phyloP scores from a whole-genome alignment of 2,888 invertebrate genomes.

The Chrysotoxum bicinctum region DNA sequence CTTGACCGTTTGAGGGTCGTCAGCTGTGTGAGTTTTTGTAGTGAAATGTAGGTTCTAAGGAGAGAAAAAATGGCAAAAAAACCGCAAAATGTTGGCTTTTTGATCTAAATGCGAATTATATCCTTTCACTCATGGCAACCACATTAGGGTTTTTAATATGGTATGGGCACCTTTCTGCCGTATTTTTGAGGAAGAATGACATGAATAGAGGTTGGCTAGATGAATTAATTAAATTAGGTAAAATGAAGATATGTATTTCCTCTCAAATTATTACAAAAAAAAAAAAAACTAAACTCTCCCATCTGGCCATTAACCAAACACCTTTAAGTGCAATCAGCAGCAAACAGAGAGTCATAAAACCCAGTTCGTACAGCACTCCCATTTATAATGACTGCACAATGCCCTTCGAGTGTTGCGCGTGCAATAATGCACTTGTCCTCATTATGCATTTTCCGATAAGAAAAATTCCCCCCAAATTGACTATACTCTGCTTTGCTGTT shows the following conservation, averaged over 20 bases:
- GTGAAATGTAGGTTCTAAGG: background rate
- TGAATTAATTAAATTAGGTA: conserved; percentile 3
- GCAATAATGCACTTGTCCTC: conserved; percentile 49
- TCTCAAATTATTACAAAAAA: no score
- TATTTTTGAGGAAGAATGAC: background rate
- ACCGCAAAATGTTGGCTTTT: conserved; percentile 53
- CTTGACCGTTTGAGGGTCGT: conserved; percentile 44
- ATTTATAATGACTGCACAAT: background rate
- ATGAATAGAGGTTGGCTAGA: background rate
- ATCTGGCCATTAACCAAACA: background rate
- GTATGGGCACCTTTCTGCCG: conserved; percentile 11
- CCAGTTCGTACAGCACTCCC: background rate
- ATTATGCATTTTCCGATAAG: conserved; percentile 69
- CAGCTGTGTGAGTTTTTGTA: conserved; percentile 24
- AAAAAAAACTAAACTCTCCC: background rate
- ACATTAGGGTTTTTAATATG: conserved; percentile 2
- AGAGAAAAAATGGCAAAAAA: background rate
- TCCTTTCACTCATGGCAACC: conserved; percentile 49
- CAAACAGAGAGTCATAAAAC: conserved; percentile 2
- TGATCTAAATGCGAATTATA: conserved; percentile 56
- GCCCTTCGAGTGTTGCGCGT: conserved; percentile 21
- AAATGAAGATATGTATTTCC: no score
- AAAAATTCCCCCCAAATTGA: conserved; percentile 50
- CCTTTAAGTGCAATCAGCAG: background rate
- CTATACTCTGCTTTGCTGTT: conserved; percentile 6